Percentiles rank a stretch among this genome's conserved stretches.
phyloP scores from a whole-genome alignment of 2,113 vertebrate species.

The Cyanoderma ruficeps region DNA sequence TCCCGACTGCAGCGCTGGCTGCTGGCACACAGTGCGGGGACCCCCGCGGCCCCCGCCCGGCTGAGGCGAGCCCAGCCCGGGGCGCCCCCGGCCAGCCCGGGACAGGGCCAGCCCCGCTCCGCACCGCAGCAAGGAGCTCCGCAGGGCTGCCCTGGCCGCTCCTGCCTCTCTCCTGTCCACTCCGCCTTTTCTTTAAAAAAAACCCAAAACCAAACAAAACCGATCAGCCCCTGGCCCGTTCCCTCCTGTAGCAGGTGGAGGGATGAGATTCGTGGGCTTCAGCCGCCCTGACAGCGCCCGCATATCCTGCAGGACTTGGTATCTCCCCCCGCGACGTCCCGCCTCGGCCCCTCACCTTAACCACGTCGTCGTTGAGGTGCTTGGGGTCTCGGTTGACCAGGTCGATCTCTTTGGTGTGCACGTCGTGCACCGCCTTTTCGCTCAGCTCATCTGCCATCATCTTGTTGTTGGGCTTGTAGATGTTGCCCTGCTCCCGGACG shows the following conservation, averaged over 20 bases:
- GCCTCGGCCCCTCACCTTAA: constrained; percentile 83
- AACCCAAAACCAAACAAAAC: neutral
- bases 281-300: neutral
- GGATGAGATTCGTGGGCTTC: neutral
- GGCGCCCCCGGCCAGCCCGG: neutral
- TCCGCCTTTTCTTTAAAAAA: neutral
- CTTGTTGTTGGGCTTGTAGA: constrained; percentile 98
- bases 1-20: neutral
- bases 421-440: constrained; percentile 87
- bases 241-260: neutral
- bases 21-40: neutral
- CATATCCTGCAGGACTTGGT: neutral
- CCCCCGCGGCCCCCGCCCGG: too few species aligned
- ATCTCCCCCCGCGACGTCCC: neutral
- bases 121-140: neutral
- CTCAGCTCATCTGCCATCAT: constrained; percentile 91
- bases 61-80: too few species aligned
- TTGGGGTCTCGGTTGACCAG: constrained; percentile 96
- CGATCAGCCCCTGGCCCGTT: neutral
- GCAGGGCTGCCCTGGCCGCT: neutral
- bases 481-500: constrained; percentile 95
- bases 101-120: neutral
- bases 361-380: constrained; percentile 92
- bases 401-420: constrained; percentile 97
- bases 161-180: neutral